Percentiles rank a stretch among this genome's conserved stretches.
These are phyloP conservation scores for Acanthopagrus latus DNA, from an alignment of 2,797 vertebrate genomes.

Conservation along the genomic window DNA sequence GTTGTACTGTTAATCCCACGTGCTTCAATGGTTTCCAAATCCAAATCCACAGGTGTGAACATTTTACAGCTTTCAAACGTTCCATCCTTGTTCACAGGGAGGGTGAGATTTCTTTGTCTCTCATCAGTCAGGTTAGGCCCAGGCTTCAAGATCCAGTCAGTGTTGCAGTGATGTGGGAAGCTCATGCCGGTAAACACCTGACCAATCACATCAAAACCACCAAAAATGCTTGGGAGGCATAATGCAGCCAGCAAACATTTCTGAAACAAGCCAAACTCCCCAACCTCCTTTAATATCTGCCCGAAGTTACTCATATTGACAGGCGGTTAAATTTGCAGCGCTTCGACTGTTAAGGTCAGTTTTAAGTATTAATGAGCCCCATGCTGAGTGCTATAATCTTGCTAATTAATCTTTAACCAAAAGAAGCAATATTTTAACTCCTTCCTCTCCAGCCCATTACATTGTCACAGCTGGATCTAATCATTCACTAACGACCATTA, in stretches of 20 bases:
- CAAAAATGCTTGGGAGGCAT: slow-evolving; percentile 76
- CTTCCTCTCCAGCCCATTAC: too few species aligned
- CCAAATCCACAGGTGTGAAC: slow-evolving; percentile 12
- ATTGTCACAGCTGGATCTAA: too few species aligned
- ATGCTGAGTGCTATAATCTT: too few species aligned
- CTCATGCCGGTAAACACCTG: slow-evolving; percentile 85
- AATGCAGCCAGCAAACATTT: slow-evolving; percentile 81
- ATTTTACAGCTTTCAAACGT: neutral
- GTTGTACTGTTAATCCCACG: slow-evolving; percentile 8
- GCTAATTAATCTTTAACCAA: too few species aligned
- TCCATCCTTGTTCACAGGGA: slow-evolving; percentile 80
- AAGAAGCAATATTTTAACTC: too few species aligned
- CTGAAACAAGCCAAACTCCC: slow-evolving; percentile 91
- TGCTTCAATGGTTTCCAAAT: neutral
- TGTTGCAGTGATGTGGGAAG: slow-evolving; percentile 87
- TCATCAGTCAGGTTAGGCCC: slow-evolving; percentile 85
- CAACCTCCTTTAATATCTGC: slow-evolving; percentile 79
- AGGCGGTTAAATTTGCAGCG: neutral
- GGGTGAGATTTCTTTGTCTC: slow-evolving; percentile 83
- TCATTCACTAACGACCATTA: too few species aligned
- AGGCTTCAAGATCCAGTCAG: slow-evolving; percentile 85
- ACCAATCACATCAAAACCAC: slow-evolving; percentile 84
- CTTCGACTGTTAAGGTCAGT: too few species aligned
- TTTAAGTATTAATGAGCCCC: too few species aligned
- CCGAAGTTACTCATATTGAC: neutral